Evolutionary conservation across 2,797 vertebrate genomes (phyloP), one percentile per base, ranked within the genome.

Genomic region (Rhinatrema bivittatum): DNA sequence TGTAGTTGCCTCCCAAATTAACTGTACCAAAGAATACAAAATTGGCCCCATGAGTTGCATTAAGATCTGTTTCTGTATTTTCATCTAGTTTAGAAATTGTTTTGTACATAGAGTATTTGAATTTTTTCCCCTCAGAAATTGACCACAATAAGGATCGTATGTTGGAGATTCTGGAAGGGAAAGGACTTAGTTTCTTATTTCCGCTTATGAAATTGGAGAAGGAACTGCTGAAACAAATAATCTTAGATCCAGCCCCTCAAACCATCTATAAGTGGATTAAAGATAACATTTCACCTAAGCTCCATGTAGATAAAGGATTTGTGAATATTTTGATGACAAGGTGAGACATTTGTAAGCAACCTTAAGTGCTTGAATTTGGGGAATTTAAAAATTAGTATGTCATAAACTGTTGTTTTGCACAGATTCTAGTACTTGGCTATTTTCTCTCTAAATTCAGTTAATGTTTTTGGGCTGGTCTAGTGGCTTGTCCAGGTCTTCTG

Each of bases 251-350:
- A 46, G 95, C 93, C 62, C 95, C 95, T 62, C 94, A 97, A 79
- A 80, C 89, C 64, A 95, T 98, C 79, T 99, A 99, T 77, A 99
- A 98, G 77, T 99, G 94, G 95, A 98, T 99, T 69, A 98, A 99
- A 79, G 95, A 99, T 78, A 98, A 97, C 76, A 95, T 99, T 79
- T 97, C 94, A 49, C 92, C 91, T 53, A 96, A 91, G 77, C 93
- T 99, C 51, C 94, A 98, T 86, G 88, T 89, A 16, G 94, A 99
- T 76, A 97, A 94, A 82, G 94, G 94, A 81, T 99, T 99, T 73
- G 89, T 98, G 79, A 99, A 98, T 89, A 99, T 99, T 79, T 90
- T 99, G 78, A 92, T 98, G 89, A 98, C 94, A 72, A 98, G 95
- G 95, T 97, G 60, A 57, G 65, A 17, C 35, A n/a, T 3, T 8